These are phyloP conservation scores for Apeltes quadracus DNA, from an alignment of 2,113 vertebrate genomes.

Conservation along the genomic window DNA sequence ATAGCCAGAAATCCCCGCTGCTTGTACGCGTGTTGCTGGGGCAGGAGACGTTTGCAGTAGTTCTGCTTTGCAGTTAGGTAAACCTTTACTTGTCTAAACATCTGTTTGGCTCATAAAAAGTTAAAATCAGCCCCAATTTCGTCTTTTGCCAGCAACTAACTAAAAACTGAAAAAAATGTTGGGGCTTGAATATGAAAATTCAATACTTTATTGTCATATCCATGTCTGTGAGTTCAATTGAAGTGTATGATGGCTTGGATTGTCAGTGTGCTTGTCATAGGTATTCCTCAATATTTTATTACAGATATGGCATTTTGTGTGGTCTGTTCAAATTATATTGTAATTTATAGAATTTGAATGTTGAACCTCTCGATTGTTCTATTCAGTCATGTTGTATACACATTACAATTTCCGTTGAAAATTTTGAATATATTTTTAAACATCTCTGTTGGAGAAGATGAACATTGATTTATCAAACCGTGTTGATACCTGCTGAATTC, in stretches of 20 bases:
- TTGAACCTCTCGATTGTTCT: conserved; percentile 25
- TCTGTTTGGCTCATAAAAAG: not conserved
- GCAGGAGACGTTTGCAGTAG: not conserved
- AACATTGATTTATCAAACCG: conserved; percentile 5
- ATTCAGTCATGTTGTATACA: conserved; percentile 34
- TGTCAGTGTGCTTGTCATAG: conserved; percentile 29
- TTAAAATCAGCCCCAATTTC: conserved; percentile 1
- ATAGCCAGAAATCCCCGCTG: not conserved
- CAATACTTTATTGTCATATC: conserved; percentile 3
- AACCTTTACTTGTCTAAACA: not conserved
- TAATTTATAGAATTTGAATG: conserved; percentile 9
- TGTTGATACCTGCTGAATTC: conserved; percentile 29
- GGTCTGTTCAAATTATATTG: conserved; percentile 13
- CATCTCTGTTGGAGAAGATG: conserved; percentile 3
- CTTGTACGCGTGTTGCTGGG: not conserved
- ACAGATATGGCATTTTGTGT: conserved; percentile 9
- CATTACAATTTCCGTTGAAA: conserved; percentile 23
- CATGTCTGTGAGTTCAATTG: conserved; percentile 21
- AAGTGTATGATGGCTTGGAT: conserved; percentile 21
- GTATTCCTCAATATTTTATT: not conserved
- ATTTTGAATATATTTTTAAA: conserved; percentile 2
- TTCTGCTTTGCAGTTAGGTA: not conserved
- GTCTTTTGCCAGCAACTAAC: conserved; percentile 48
- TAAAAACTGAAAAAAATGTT: conserved; percentile 33
- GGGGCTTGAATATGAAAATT: conserved; percentile 10